Evolutionary conservation across 2,113 vertebrate genomes (phyloP).

Genomic region (Phoenicopterus ruber): DNA sequence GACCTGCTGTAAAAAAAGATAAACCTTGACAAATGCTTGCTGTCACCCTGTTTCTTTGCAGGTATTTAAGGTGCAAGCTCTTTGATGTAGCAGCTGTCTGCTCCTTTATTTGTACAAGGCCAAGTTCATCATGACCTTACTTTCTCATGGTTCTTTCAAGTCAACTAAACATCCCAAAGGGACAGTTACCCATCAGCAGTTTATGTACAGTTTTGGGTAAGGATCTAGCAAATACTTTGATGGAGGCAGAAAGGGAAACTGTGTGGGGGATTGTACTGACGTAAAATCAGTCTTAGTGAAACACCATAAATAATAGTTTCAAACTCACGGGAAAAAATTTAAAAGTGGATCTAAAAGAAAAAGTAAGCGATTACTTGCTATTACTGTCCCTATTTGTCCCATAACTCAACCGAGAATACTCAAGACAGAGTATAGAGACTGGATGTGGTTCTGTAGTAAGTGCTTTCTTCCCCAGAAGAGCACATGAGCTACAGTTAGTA

Average conservation of each 20-base stretch:
- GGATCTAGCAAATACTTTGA: neutral
- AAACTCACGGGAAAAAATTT: neutral
- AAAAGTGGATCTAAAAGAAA: neutral
- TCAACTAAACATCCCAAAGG: neutral
- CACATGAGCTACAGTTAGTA: neutral
- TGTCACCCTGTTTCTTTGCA: neutral
- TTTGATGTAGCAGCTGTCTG: neutral
- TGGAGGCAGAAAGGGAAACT: neutral
- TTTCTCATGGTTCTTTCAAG: neutral
- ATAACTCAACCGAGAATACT: neutral
- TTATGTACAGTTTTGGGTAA: neutral
- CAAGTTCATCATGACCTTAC: neutral
- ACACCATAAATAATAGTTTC: neutral
- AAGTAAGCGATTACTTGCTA: neutral
- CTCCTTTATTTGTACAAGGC: neutral
- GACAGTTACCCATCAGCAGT: neutral
- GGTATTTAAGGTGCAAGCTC: neutral
- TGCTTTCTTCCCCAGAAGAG: neutral
- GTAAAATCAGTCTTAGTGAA: neutral
- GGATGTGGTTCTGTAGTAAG: neutral
- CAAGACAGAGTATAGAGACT: neutral
- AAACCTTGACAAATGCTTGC: neutral
- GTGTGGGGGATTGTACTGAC: neutral
- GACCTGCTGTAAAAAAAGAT: neutral
- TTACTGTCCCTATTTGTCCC: neutral